Evolutionary conservation across 1,140 invertebrate species (phyloP), one percentile per base, ranked within the genome.

Genomic region (Pseudomyrmex concolor): DNA sequence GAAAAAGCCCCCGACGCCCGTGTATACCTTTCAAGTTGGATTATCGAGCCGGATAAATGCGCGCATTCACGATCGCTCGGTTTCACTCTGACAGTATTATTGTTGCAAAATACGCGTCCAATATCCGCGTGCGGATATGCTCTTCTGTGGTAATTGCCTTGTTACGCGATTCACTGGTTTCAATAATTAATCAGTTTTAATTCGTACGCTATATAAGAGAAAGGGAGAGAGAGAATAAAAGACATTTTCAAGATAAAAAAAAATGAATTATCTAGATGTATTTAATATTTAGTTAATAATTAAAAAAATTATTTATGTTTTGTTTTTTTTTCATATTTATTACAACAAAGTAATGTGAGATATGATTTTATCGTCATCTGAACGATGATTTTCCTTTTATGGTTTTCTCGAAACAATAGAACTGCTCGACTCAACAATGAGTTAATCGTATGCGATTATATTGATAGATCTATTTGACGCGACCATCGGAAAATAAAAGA

Each of bases 1-100:
- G 89, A 86, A 89, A 86, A 89, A 89, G 77, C 86, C 83, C 80
- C 71, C 78, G 87, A 80, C 76, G 76, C 34, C 34, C 34, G 0
- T 34, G 34, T 80, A 54, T 80, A 80, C 76, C 76, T 80, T 80
- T 80, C 76, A 80, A 80, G 76, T 80, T 80, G 76, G 76, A 80
- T 80, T 80, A 80, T 80, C 76, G 76, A 34, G 66, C 76, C 76
- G 76, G 76, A 71, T 80, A 66, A 80, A 80, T 80, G 76, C 64
- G 66, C 66, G 76, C 54, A 80, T 80, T 80, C 76, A 71, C 76
- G 76, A 80, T 80, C 76, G 66, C 54, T 57, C 76, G 66, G 66
- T 66, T 80, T 71, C 66, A 80, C 66, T 80, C 76, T 70, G 76
- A 80, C 76, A 80, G 76, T 25, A 55, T 80, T 80, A 80, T 80